These are phyloP conservation scores for Scaptomyza graminum DNA, from an alignment of 1,140 invertebrate genomes.

Conservation along the genomic window DNA sequence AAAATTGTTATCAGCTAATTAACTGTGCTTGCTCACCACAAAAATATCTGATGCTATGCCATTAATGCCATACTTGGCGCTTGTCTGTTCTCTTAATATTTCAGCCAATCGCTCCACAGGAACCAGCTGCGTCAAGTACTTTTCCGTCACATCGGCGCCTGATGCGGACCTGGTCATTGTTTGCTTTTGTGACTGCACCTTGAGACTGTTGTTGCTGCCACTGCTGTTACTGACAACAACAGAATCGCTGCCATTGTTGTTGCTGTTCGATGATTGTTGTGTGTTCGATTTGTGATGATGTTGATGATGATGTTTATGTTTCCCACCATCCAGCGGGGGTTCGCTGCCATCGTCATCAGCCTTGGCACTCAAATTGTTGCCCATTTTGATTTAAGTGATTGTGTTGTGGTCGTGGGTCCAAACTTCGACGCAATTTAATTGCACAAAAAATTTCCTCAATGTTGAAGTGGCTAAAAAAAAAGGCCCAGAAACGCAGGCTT, in stretches of 20 bases:
- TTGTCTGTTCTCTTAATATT: constrained; percentile 86
- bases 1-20: constrained; percentile 53
- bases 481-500: constrained; percentile 69
- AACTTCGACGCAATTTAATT: constrained; percentile 75
- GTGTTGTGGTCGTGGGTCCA: constrained; percentile 40
- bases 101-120: constrained; percentile 89
- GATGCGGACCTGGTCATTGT: constrained; percentile 85
- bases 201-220: constrained; percentile 64
- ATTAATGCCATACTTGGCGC: constrained; percentile 87
- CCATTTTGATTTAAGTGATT: constrained; percentile 50
- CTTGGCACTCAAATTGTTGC: constrained; percentile 65
- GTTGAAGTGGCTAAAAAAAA: constrained; percentile 70
- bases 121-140: constrained; percentile 86
- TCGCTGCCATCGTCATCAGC: constrained; percentile 68
- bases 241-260: constrained; percentile 41
- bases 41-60: constrained; percentile 88
- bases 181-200: constrained; percentile 65
- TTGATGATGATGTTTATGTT: constrained; percentile 49
- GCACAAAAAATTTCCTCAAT: constrained; percentile 55
- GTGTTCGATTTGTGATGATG: constrained; percentile 58
- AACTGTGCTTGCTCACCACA: constrained; percentile 84
- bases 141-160: constrained; percentile 86
- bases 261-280: constrained; percentile 39
- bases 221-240: constrained; percentile 33
- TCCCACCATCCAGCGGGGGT: constrained; percentile 66